Evolutionary conservation across 2,113 vertebrate genomes (phyloP), one percentile per base, ranked within the genome.

Genomic region (Equus przewalskii): DNA sequence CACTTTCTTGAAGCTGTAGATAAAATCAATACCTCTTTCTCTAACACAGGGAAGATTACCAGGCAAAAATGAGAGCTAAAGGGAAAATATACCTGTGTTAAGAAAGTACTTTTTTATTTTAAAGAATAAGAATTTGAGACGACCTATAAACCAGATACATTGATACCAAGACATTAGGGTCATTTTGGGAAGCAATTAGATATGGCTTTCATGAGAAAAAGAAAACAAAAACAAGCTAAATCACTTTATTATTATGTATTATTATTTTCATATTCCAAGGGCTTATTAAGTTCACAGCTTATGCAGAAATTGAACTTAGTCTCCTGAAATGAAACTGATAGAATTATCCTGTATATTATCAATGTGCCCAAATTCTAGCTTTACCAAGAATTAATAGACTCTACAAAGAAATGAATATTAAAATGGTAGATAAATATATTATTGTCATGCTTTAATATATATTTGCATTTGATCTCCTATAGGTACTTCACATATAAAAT

Each of bases 101-200:
- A 81, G 15, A 36, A 89, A 84, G 19, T 21, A 5, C 2, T 85
- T 96, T 82, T 87, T 24, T 15, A 21, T 64, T 70, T 4, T 0
- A 2, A 89, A 95, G 79, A 30, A 65, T 30, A 86, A 41, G 24
- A 44, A 46, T 78, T 97, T 91, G n/a, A 65, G 46, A 26, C 97
- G 72, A 28, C 72, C 9, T 69, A 0, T 85, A 96, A 46, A 75
- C 64, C 28, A 97, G 67, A 89, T 90, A 41, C 89, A 9, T 54
- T 88, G 15, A 19, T 97, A 36, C 15, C 64, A 96, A 97, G 44
- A 80, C 21, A 70, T 4, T 75, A 33, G 30, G 5, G 10, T 72
- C 8, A 89, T 96, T 97, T 83, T 75, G 91, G 15, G 13, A 93
- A 97, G 46, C 36, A 98, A 64, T 30, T 51, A 92, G 87, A 86